Percentiles rank a stretch among this genome's conserved stretches.
phyloP scores from a whole-genome alignment of 2,888 invertebrate genomes.

The Homarus gammarus region DNA sequence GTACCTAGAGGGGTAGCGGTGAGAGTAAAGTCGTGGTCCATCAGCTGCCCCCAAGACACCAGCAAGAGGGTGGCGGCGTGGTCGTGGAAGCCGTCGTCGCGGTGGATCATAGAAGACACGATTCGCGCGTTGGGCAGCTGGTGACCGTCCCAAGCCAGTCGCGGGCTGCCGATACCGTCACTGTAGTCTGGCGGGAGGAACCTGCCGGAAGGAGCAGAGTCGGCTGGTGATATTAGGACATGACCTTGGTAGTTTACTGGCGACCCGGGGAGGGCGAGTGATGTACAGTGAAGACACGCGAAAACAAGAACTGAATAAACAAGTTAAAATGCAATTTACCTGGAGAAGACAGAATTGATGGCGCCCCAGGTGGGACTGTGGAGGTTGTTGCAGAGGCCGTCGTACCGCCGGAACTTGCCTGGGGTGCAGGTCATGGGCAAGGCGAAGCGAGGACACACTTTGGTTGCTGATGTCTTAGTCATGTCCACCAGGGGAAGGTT shows the following conservation, averaged over 20 bases:
- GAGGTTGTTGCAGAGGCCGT: conserved; percentile 80
- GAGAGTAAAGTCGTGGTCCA: conserved; percentile 95
- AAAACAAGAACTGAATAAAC: not conserved
- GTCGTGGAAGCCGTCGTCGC: conserved; percentile 94
- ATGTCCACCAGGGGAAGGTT: conserved; percentile 79
- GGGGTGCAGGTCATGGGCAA: conserved; percentile 77
- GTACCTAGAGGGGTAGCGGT: conserved; percentile 92
- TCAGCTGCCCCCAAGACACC: conserved; percentile 96
- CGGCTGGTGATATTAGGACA: too few relatives aligned
- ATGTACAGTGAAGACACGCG: not conserved
- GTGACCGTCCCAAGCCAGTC: conserved; percentile 85
- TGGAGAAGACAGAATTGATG: conserved; percentile 77
- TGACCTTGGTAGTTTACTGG: too few relatives aligned
- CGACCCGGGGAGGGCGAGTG: not conserved
- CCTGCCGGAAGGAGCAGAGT: not conserved
- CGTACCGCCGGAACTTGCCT: conserved; percentile 78
- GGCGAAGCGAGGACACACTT: conserved; percentile 79
- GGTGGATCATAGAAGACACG: conserved; percentile 94
- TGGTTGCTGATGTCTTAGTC: conserved; percentile 78
- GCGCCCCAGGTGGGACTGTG: conserved; percentile 80
- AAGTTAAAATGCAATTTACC: conserved; percentile 72
- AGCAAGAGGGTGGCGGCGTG: conserved; percentile 96
- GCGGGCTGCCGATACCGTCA: conserved; percentile 91
- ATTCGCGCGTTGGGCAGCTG: conserved; percentile 89
- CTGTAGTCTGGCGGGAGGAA: conserved; percentile 88